A percentile compares a stretch with the other conserved stretches of the same genome.
These are phyloP conservation scores for Stenopsyche tienmushanensis DNA, from an alignment of 1,140 invertebrate genomes.

Conservation along the genomic window DNA sequence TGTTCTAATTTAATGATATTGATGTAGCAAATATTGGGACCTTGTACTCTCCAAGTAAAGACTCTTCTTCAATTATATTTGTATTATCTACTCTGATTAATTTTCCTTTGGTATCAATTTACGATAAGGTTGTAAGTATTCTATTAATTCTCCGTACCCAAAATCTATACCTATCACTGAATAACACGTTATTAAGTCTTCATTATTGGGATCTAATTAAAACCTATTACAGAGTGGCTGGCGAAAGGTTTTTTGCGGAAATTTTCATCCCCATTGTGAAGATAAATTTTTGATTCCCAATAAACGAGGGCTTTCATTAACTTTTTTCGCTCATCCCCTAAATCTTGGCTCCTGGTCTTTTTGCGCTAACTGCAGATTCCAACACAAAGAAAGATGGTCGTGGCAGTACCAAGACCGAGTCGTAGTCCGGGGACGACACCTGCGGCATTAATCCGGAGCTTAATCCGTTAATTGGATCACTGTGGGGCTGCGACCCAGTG, in stretches of 20 bases:
- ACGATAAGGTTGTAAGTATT: too few species aligned
- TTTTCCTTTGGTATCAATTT: too few species aligned
- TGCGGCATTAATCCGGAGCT: conserved; percentile 29
- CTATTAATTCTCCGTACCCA: too few species aligned
- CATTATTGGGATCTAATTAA: too few species aligned
- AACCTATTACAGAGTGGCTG: too few species aligned
- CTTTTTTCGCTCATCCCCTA: not conserved
- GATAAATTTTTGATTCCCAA: too few species aligned
- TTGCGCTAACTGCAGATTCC: not conserved
- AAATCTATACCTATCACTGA: too few species aligned
- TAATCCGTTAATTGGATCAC: conserved; percentile 34
- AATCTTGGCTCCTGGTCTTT: not conserved
- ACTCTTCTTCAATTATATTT: too few species aligned
- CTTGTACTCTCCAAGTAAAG: not conserved
- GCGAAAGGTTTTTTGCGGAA: not conserved
- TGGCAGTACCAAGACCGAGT: not conserved
- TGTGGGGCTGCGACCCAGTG: not conserved
- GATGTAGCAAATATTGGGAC: not conserved
- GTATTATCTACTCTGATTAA: too few species aligned
- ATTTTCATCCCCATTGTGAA: too few species aligned
- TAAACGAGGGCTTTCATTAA: not conserved
- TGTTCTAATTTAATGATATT: not conserved
- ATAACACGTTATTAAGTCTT: too few species aligned
- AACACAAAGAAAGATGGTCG: not conserved
- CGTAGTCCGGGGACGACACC: not conserved